Conservation (phyloP, 92 coral and sea anemone species). For the Epizoanthus illoricatus region DNA sequence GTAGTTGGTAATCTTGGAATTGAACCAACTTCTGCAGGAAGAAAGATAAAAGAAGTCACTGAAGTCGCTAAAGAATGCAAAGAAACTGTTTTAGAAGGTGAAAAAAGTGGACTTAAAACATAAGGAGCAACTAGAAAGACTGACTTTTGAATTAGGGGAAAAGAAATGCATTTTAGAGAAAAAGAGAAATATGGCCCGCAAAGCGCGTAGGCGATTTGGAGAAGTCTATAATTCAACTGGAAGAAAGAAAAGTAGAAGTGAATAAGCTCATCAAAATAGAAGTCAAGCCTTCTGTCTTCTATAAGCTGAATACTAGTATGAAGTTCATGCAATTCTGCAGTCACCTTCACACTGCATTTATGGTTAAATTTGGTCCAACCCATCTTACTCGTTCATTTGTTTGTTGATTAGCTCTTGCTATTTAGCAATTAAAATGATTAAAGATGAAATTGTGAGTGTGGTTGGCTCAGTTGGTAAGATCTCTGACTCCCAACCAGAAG, state of each 20-base stretch:
- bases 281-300: constrained; percentile 38
- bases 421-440: no score
- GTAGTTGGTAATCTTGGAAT: constrained; percentile 46
- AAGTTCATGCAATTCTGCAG: constrained; percentile 42
- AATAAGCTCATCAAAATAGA: constrained; percentile 42
- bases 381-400: constrained; percentile 47
- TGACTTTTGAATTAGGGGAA: constrained; percentile 33
- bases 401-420: no score
- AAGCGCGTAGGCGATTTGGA: constrained; percentile 45
- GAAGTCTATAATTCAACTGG: constrained; percentile 36
- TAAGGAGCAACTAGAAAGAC: constrained; percentile 28
- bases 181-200: constrained; percentile 33
- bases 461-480: no score
- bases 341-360: constrained; percentile 27
- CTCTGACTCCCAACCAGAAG: no score
- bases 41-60: constrained; percentile 25
- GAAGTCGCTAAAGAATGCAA: constrained; percentile 47
- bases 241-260: constrained; percentile 41
- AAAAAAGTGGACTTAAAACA: constrained; percentile 30
- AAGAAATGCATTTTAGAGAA: constrained; percentile 30
- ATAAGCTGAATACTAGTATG: constrained; percentile 34
- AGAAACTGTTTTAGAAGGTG: constrained; percentile 34
- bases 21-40: constrained; percentile 29
- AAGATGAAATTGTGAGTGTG: no score
- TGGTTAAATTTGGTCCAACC: constrained; percentile 38